Base-by-base conservation (phyloP, 2,888 invertebrate genomes). In the Perizoma flavofasciatum region DNA sequence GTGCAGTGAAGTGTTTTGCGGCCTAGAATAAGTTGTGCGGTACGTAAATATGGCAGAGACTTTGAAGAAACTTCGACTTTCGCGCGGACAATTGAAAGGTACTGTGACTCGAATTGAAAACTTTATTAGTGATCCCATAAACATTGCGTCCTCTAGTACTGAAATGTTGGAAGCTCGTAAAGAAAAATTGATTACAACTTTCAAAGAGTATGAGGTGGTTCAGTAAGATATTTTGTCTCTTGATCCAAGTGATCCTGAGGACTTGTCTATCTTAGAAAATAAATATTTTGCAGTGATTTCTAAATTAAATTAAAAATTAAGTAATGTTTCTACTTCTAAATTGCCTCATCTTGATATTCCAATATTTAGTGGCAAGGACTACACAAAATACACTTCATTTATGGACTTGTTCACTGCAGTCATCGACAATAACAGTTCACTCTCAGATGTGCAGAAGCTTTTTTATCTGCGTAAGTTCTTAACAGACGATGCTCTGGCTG, bases 131-230 rank as follows among this genome's bases (percentile, higher is more conserved):
- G 62, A 62, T 58, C 58, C 58, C 4, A 51, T 40, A 22, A 55
- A 39, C 43, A 35, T 62, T 9, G 10, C 51, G 6, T 50, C 58
- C 35, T 55, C 58, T 4, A 50, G 50, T 32, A 45, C 41, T 7
- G 58, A 62, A 4, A 62, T 62, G 41, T 34, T 58, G 8, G 55
- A 62, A 32, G 57, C 58, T n/a, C 35, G 58, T 5, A 58, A 62
- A 35, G 62, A 62, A 5, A 62, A 62, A 33, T 37, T 62, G 8
- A 33, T 58, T 4, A 40, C 48, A 3, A 51, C 54, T 2, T 43
- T 58, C 8, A 50, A 51, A 22, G 51, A 43, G 32, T 61, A 58
- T 50, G 63, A 63, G 45, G 43, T 45, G n/a, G 44, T 63, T 10
- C 63, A 63, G 39, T 45, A 53, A 11, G 59, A 59, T 34, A 59